Evolutionary conservation across 92 coral and sea anemone genomes (phyloP).

Genomic region (Porites divaricata): DNA sequence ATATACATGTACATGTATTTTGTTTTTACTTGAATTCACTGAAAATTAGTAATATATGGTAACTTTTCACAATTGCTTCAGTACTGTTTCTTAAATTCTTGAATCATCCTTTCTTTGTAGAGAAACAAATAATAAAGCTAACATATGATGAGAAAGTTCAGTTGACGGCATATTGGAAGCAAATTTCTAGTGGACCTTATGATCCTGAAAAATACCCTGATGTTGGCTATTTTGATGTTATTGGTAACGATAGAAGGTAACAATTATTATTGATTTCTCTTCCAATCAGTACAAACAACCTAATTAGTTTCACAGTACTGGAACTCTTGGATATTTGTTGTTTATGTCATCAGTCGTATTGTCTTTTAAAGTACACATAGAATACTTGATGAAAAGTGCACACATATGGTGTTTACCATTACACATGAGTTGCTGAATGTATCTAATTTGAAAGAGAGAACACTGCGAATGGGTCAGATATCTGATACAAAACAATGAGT

Average conservation of each 20-base stretch:
- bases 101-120: slow-evolving; percentile 35
- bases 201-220: slow-evolving; percentile 91
- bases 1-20: too few species aligned
- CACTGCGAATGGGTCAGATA: too few species aligned
- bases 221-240: slow-evolving; percentile 99
- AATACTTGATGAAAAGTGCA: too few species aligned
- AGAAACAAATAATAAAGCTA: slow-evolving; percentile 91
- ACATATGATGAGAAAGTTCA: slow-evolving; percentile 94
- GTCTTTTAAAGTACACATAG: too few species aligned
- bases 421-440: too few species aligned
- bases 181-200: slow-evolving; percentile 84
- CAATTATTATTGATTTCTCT: not conserved
- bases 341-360: too few species aligned
- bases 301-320: too few species aligned
- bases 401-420: too few species aligned
- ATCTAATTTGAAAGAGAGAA: too few species aligned
- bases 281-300: too few species aligned
- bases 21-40: not conserved
- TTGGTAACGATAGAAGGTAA: slow-evolving; percentile 96
- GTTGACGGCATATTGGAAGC: slow-evolving; percentile 97
- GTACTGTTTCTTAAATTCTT: not conserved
- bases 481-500: too few species aligned
- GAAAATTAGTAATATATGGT: not conserved
- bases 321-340: too few species aligned
- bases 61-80: not conserved